A percentile compares a stretch with the other conserved stretches of the same genome.
phyloP scores from a whole-genome alignment of 2,113 vertebrate species.

The Gobio gobio region DNA sequence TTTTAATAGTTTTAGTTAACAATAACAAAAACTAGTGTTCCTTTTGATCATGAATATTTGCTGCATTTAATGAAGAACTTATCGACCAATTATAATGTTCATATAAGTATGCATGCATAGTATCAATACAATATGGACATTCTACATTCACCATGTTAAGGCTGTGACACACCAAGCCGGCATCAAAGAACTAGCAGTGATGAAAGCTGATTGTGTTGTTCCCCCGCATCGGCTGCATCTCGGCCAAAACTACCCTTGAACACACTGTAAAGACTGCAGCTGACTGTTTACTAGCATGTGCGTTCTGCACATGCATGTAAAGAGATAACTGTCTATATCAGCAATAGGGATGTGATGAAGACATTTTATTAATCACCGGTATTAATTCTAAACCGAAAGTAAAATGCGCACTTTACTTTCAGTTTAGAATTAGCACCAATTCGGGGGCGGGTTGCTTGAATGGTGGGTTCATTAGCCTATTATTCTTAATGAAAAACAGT shows the following conservation, averaged over 20 bases:
- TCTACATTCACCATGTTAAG: not conserved
- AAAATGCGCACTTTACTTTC: too few species aligned
- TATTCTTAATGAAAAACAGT: too few species aligned
- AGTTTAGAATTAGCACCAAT: too few species aligned
- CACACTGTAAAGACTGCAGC: not conserved
- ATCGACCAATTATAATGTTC: not conserved
- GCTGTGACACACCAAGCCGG: not conserved
- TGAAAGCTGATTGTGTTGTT: not conserved
- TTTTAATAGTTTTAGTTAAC: not conserved
- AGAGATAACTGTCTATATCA: not conserved
- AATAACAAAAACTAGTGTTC: not conserved
- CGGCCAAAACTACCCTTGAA: not conserved
- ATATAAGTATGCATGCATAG: not conserved
- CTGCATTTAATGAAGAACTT: not conserved
- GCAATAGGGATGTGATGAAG: too few species aligned
- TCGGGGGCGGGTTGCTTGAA: too few species aligned
- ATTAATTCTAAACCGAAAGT: too few species aligned
- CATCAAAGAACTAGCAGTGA: not conserved
- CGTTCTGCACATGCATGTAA: not conserved
- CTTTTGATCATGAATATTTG: not conserved
- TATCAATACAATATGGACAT: not conserved
- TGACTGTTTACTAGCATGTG: not conserved
- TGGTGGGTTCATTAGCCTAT: too few species aligned
- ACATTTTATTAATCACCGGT: too few species aligned
- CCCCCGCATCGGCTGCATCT: not conserved